Base-by-base conservation (phyloP, 1,140 invertebrate genomes). In the Bombus cullumanus region DNA sequence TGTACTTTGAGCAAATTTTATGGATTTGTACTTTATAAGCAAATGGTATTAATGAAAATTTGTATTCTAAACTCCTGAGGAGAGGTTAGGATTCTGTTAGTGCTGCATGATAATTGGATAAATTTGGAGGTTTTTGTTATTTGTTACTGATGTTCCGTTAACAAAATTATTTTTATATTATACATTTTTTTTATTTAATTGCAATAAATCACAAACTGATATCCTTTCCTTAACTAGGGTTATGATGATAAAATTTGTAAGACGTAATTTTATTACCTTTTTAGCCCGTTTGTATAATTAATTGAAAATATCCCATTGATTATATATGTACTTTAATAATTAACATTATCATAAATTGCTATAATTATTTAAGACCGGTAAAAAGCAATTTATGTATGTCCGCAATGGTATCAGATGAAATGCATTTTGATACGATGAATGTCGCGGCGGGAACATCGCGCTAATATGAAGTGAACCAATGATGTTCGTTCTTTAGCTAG, bases 381-480 rank as follows among this genome's bases (percentile, higher is more conserved):
- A 47, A 47, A 72, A 25, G 8, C 22, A 39, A 12, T 18, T 82
- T 34, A 64, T 53, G 22, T 22, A 39, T n/a, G 22, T 77, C 12
- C 13, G 39, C 31, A 62, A 76, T 80, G 22, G 3, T 59, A 68
- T 64, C 6, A 5, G 22, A 39, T 0, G 74, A 47, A 79, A 59
- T 41, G 10, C 15, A 10, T 25, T 47, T 75, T 25, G 28, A 41
- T 72, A 59, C 4, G 34, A 64, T 47, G 25, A 10, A 31, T 37
- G 25, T 31, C 57, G 57, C 53, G 81, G 69, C 66, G 78, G 69
- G 79, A 90, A 84, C 53, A 28, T 34, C 12, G 62, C 64, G 62
- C 47, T 77, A 85, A 88, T 83, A 83, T 37, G 79, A 87, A 90
- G 79, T 34, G 43, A 76, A 25, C 90, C 89, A 91, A 91, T 91